Percentiles rank a stretch among this genome's conserved stretches.
Evolutionary conservation across 2,797 vertebrate genomes (phyloP).

Genomic region (Alcedo quadribrachys): DNA sequence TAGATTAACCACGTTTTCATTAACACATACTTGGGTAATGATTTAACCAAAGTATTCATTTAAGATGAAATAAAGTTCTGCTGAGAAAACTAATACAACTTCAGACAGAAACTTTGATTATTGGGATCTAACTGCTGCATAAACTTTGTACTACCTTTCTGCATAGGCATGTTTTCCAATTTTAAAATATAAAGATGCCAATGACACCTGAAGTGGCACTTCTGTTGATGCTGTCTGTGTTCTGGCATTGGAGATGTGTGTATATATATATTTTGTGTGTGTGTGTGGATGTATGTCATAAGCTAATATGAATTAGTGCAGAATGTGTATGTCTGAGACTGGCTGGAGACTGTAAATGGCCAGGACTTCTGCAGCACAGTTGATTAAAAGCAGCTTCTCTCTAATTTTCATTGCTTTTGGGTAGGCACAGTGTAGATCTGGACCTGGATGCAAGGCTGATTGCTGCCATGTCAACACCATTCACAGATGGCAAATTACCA

Average conservation of each 20-base stretch:
- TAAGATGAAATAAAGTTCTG: neutral
- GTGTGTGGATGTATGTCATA: neutral
- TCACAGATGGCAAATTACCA: neutral
- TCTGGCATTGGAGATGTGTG: neutral
- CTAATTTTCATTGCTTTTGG: neutral
- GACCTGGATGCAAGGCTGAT: neutral
- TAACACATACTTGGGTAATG: neutral
- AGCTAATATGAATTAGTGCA: neutral
- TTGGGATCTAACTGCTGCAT: neutral
- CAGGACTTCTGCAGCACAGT: neutral
- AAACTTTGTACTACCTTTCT: neutral
- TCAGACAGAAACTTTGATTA: neutral
- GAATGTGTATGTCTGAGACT: rapidly evolving
- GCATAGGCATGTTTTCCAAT: neutral
- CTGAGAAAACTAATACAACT: neutral
- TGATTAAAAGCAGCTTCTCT: neutral
- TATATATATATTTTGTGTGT: too few relatives aligned
- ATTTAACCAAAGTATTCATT: neutral
- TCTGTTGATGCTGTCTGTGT: neutral
- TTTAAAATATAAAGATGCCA: neutral
- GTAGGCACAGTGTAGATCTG: neutral
- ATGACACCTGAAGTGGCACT: neutral
- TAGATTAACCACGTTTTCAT: neutral
- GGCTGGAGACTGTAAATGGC: neutral
- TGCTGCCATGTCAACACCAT: neutral